Evolutionary conservation across 2,888 invertebrate species (phyloP), one percentile per base, ranked within the genome.

Genomic region (Chloroclysta siterata): DNA sequence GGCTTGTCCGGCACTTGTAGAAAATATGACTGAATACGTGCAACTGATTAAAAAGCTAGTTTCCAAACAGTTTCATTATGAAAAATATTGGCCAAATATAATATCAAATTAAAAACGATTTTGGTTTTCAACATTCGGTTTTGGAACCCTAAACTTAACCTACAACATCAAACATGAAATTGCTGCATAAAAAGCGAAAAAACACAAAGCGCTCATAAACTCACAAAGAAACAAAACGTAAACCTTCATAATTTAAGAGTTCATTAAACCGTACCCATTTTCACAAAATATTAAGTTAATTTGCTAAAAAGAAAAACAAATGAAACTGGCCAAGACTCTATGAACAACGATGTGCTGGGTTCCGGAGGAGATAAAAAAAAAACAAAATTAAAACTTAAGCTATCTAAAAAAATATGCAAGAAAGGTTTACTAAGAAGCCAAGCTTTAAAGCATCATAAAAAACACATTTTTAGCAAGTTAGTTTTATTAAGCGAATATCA

Each of bases 231-330:
- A 50, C 17, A 59, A 61, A 60, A 61, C 29, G 52, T 41, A 58
- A 65, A 44, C 57, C 44, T 60, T 59, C 57, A 62, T 66, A 56
- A 66, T 60, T 65, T 60, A 61, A 56, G 33, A 65, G 65, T 59
- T 59, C 48, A 63, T 65, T 66, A 59, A 67, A 60, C 54, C 66
- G 53, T 57, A 42, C 44, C 53, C 60, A 58, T 64, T 67, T 65
- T 48, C 63, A 52, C 57, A 52, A 68, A 70, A 68, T 60, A 70
- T 70, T 68, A 69, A 57, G 50, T 58, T 63, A 64, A 66, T 68
- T 68, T 66, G 53, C 63, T 56, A 60, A 53, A 69, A 65, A 65
- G 59, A 67, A 65, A 66, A 68, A 72, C 65, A 39, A 68, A 69
- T 70, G 65, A 36, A 50, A 51, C 22, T 44, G 44, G 14, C 39